Evolutionary conservation across 1,140 invertebrate genomes (phyloP).

Genomic region (Rhagoletis zephyria): DNA sequence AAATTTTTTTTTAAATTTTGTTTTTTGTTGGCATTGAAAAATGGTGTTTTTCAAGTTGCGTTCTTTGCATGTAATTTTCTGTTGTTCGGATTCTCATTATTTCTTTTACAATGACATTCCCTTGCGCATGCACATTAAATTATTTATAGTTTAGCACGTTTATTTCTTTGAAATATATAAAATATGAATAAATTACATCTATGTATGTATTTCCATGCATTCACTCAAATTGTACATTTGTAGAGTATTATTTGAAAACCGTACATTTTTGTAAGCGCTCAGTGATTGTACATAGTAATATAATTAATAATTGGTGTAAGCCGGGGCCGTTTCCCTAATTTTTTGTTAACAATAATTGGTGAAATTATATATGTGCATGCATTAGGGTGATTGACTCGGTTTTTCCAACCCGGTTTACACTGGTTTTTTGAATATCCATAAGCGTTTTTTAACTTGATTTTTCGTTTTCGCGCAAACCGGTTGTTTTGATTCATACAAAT

Average conservation of each 20-base stretch:
- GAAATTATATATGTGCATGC: no score
- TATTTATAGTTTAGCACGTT: background rate
- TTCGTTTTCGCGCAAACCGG: no score
- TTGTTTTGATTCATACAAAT: no score
- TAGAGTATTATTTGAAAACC: background rate
- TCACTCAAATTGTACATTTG: background rate
- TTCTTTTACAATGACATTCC: background rate
- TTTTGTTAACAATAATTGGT: no score
- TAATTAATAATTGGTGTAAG: background rate
- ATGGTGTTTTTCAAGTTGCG: background rate
- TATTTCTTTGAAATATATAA: background rate
- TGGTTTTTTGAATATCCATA: no score
- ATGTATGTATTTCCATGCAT: background rate
- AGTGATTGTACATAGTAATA: background rate
- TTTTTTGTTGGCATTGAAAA: slow-evolving; percentile 16
- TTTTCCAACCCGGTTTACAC: no score
- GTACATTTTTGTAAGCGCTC: background rate
- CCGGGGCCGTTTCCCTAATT: no score
- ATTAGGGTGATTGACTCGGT: no score
- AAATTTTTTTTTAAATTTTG: background rate
- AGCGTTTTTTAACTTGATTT: no score
- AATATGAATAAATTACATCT: slow-evolving; percentile 2
- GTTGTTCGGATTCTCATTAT: background rate
- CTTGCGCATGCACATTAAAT: slow-evolving; percentile 15
- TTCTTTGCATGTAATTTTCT: slow-evolving; percentile 16